A percentile compares a stretch with the other conserved stretches of the same genome.
Conservation (phyloP, 2,113 vertebrate genomes). For the Chloropsis cyanopogon region DNA sequence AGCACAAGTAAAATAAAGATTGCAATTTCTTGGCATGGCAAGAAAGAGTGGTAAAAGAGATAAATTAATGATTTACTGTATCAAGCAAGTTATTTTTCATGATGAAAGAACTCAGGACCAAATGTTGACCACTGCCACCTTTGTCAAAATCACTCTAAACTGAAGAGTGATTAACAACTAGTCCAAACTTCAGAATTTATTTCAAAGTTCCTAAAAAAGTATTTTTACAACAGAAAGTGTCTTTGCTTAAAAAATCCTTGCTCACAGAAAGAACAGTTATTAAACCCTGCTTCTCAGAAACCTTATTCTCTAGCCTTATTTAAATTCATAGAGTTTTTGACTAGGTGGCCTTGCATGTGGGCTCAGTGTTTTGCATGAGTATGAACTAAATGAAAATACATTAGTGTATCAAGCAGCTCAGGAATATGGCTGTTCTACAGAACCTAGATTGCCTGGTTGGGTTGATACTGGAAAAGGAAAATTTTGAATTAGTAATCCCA, state of each 20-base stretch:
- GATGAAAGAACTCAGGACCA: neutral
- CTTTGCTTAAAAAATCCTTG: neutral
- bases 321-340: constrained; percentile 36
- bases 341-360: neutral
- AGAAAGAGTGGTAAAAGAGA: neutral
- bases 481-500: constrained; percentile 6
- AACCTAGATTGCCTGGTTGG: neutral
- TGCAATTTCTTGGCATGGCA: neutral
- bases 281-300: neutral
- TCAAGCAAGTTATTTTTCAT: neutral
- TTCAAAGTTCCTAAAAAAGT: neutral
- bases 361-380: neutral
- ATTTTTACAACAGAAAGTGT: neutral
- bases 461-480: neutral
- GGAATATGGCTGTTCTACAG: neutral
- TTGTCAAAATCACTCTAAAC: neutral
- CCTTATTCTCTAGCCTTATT: neutral
- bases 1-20: neutral
- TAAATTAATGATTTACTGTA: neutral
- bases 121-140: neutral
- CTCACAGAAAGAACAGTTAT: neutral
- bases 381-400: neutral
- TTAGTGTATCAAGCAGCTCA: neutral
- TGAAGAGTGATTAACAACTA: neutral
- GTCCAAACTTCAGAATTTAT: neutral